Evolutionary conservation across 2,797 vertebrate species (phyloP), one percentile per base, ranked within the genome.

Genomic region (Capromys pilorides): DNA sequence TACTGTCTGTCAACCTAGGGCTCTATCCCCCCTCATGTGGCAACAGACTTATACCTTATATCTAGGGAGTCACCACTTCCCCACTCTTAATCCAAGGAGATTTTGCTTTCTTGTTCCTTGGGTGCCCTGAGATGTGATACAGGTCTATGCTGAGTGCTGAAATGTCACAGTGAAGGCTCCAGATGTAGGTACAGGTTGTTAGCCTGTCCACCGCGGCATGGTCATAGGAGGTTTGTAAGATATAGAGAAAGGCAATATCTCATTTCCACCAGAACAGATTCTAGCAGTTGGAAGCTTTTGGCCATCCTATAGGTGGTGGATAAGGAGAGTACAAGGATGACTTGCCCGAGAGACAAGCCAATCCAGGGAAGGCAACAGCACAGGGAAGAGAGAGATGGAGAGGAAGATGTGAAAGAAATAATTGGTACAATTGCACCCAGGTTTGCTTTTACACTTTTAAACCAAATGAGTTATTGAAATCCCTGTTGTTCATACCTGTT

Each of bases 121-220:
- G 11, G 51, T 18, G 54, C 49, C 0, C 3, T 41, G 59, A 36
- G 14, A 3, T 0, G 1, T 3, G 39, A 2, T 7, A 3, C 41
- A 54, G 13, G 24, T 81, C 36, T 91, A 82, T 21, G 24, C 31
- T 61, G 26, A 80, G 49, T 41, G 64, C 66, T 21, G 12, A n/a
- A 31, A 22, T 57, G 10, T 69, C 87, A 39, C 3, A 66, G 67
- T 54, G 49, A 75, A 71, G 22, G 51, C 9, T 7, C 18, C 39
- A 14, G 36, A 4, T 13, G 36, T 64, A 59, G 6, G 41, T 61
- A 24, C 26, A 18, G 69, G 59, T 91, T 54, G 80, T 18, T 79
- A 75, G 36, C 5, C n/a, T 86, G 13, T 31, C 11, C 41, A 83
- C 0, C 28, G 45, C 88, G 67, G 61, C 4, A 9, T 3, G 41